Base-by-base conservation (phyloP, 2,888 invertebrate species). In the Eupithecia subfuscata region DNA sequence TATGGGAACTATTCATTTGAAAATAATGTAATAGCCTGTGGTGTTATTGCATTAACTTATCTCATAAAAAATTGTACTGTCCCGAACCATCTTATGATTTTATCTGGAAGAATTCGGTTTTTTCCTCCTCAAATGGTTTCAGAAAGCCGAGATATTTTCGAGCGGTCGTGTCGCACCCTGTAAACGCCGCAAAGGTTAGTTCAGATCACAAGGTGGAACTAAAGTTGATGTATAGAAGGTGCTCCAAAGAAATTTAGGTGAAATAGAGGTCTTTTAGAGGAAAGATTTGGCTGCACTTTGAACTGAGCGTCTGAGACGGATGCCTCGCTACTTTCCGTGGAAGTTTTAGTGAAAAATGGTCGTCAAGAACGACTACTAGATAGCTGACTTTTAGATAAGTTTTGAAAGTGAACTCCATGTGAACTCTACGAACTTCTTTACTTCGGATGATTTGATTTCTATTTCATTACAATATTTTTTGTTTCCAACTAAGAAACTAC, bases 151-250 rank as follows among this genome's bases (percentile, higher is more conserved):
- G 7, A 60, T 14, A 30, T 64, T 48, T 43, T n/a, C n/a, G 7
- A 25, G 52, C 69, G 76, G 75, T 86, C 87, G 86, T 83, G 64
- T 87, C 90, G 88, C 79, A 34, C 0, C 1, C 0, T 84, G 3
- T 85, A 88, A 90, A 86, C 0, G 40, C 43, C 74, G 75, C 72
- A 79, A 82, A 86, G 87, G 89, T 91, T 90, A 89, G 90, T 87
- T 86, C 88, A 88, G 90, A 89, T 90, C 89, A 90, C 87, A 88
- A 91, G 88, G 88, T 89, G 87, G 88, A 90, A 90, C 86, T 90
- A 89, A 87, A 90, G 89, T 91, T 91, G 91, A 92, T 91, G 86
- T 88, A 91, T 91, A 84, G 88, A 86, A 84, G 88, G 87, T 87
- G 86, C 86, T 89, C 85, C 80, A 83, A 88, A 88, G 87, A 88